Base-by-base conservation (phyloP, 2,797 vertebrate genomes). In the Borostomias antarcticus region DNA sequence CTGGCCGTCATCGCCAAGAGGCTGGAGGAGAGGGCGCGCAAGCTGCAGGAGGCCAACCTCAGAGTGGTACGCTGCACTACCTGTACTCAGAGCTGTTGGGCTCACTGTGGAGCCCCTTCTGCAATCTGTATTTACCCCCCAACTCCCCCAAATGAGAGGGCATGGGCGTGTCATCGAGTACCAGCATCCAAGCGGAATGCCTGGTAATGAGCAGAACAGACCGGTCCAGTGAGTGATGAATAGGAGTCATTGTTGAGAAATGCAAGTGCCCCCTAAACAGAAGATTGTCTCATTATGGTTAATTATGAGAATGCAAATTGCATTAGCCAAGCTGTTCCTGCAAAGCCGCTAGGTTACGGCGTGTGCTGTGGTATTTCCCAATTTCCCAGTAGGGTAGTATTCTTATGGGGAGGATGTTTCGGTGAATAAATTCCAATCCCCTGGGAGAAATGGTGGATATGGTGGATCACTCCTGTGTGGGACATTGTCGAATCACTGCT, bases 41-140 rank as follows among this genome's bases (percentile, higher is more conserved):
- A 99, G 71, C 94, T 99, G 53, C 98, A 99, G 85, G 98, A 99
- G 76, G 95, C 97, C 57, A 99, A 99, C 87, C 94, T 98, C 74
- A 95, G 87, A 94, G 95, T 98, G 84, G 96, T 99, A 92, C 62
- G 85, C 23, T 7, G 4, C 62, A 54, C 62, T 65, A 35, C 70
- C 54, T 21, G 28, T 58, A 21, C 33, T 40, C 32, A 28, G 35
- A 52, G 8, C 21, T n/a, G n/a, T n/a, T n/a, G n/a, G n/a, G n/a
- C n/a, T n/a, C n/a, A n/a, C n/a, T n/a, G n/a, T n/a, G n/a, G 2
- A 25, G 23, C 50, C 50, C 50, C 11, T 26, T 52, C 50, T 52
- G 13, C 48, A 21, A 51, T 56, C 68, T 62, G 21, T 51, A 52
- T 45, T 8, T 10, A 4, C 17, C 37, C 13, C 66, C 61, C 61